phyloP scores from a whole-genome alignment of 2,797 vertebrate species.

The Sebastes hubbsi region DNA sequence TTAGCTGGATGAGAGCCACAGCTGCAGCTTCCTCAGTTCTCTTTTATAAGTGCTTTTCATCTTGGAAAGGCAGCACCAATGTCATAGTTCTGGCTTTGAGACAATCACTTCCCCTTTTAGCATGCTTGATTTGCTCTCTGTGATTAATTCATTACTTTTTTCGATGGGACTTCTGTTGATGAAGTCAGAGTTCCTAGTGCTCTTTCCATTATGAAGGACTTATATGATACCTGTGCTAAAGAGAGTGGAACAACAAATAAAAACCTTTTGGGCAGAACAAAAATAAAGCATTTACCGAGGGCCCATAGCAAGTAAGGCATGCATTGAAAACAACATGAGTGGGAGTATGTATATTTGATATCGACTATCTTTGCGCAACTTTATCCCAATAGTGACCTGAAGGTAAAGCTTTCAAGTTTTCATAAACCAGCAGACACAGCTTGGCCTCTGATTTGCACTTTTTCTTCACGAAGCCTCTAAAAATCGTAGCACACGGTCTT shows the following conservation, averaged over 20 bases:
- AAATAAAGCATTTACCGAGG: neutral
- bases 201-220: neutral
- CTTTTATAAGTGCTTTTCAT: conserved; percentile 19
- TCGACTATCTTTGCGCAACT: neutral
- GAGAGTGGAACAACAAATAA: neutral
- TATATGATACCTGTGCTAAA: neutral
- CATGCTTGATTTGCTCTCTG: conserved; percentile 7
- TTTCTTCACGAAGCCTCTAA: neutral
- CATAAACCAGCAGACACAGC: neutral
- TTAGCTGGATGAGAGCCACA: neutral
- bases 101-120: conserved; percentile 5
- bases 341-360: neutral
- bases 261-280: neutral
- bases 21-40: conserved; percentile 17
- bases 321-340: neutral
- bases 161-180: conserved; percentile 2
- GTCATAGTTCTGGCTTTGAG: conserved; percentile 1
- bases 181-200: conserved; percentile 9
- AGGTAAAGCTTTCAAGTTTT: neutral
- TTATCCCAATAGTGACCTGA: neutral
- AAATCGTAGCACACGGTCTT: neutral
- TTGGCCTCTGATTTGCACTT: neutral
- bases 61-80: neutral
- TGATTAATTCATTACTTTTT: conserved; percentile 30
- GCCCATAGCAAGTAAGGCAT: neutral